Conservation (phyloP, 1,140 invertebrate genomes). For the Halictus rubicundus region DNA sequence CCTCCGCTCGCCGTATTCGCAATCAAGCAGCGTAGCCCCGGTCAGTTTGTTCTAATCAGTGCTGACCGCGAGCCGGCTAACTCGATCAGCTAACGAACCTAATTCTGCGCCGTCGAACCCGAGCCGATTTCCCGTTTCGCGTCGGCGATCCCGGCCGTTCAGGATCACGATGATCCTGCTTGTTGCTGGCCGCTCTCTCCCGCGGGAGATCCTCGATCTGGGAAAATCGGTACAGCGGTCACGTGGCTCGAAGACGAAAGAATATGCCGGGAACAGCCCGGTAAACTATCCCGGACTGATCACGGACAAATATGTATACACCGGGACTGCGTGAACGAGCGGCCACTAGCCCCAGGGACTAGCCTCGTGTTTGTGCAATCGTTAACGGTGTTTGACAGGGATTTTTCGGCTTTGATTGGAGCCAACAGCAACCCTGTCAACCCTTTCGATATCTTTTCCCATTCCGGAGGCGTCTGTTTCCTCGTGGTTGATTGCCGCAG, state of each 20-base stretch:
- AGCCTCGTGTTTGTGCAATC: neutral
- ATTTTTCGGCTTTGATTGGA: constrained; percentile 5
- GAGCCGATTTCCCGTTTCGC: constrained; percentile 66
- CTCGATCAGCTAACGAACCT: constrained; percentile 79
- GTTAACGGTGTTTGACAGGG: neutral
- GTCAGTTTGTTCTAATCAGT: constrained; percentile 80
- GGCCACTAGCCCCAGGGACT: too few species aligned
- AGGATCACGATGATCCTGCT: too few species aligned
- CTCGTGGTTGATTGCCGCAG: too few species aligned
- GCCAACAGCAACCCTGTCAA: too few species aligned
- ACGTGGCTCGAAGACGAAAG: constrained; percentile 54
- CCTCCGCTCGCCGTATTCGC: constrained; percentile 65
- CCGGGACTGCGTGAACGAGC: constrained; percentile 18
- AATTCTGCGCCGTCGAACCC: constrained; percentile 66
- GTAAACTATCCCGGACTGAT: constrained; percentile 51
- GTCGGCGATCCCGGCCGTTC: neutral
- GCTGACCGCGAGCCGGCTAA: constrained; percentile 76
- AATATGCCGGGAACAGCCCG: constrained; percentile 27
- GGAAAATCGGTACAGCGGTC: constrained; percentile 52
- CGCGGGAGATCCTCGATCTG: constrained; percentile 50
- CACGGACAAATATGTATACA: constrained; percentile 45
- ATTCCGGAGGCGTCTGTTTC: too few species aligned
- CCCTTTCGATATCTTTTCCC: too few species aligned
- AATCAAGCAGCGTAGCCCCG: constrained; percentile 77
- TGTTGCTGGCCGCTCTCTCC: neutral